These are phyloP conservation scores for Lacerta agilis DNA, from an alignment of 2,797 vertebrate genomes.

Conservation along the genomic window DNA sequence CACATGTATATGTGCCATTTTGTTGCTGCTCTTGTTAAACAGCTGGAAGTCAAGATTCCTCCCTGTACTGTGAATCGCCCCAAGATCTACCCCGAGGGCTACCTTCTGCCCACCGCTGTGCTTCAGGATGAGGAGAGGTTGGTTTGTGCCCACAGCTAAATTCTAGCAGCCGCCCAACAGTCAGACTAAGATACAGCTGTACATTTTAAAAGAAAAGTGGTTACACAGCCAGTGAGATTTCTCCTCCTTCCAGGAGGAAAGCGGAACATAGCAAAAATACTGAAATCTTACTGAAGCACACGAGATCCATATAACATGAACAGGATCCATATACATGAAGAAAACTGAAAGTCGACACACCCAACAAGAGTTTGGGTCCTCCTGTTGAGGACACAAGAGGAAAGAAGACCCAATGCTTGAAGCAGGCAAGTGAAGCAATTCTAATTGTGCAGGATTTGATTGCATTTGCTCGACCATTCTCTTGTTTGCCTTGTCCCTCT, in stretches of 20 bases:
- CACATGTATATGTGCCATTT: no score
- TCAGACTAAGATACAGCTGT: background rate
- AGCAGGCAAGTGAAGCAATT: background rate
- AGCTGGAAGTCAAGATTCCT: no score
- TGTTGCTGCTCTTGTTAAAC: no score
- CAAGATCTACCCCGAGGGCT: no score
- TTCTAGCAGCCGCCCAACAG: background rate
- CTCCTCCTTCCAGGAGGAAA: background rate
- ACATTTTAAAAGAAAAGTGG: conserved; percentile 14
- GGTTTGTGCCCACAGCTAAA: fast-evolving
- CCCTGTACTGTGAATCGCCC: no score
- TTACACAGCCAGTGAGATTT: background rate
- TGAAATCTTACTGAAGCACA: background rate
- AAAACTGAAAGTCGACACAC: background rate
- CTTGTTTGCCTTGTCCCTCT: background rate
- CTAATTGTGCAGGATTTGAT: background rate
- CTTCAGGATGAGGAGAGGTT: background rate
- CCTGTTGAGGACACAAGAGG: background rate
- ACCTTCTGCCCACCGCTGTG: no score
- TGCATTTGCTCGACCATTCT: background rate
- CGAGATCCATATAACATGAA: background rate
- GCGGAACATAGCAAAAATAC: background rate
- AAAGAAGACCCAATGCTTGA: background rate
- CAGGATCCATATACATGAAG: background rate
- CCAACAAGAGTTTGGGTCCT: background rate